Percentiles rank a stretch among this genome's conserved stretches.
Evolutionary conservation across 2,797 vertebrate genomes (phyloP).

Genomic region (Fratercula arctica): DNA sequence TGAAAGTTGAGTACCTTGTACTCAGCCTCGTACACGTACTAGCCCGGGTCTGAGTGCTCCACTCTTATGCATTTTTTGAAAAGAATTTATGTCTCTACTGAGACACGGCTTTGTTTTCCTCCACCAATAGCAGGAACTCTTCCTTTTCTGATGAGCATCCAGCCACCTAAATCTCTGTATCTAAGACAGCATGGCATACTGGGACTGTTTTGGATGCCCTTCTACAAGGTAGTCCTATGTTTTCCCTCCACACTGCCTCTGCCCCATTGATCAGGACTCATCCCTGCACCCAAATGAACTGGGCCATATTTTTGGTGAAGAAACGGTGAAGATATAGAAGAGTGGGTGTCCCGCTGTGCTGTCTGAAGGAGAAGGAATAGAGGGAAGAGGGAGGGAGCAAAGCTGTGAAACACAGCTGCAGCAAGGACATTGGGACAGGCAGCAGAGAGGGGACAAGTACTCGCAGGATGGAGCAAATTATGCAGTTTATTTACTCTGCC

Average conservation of each 20-base stretch:
- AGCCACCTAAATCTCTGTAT: background rate
- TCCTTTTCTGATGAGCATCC: background rate
- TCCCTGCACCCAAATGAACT: background rate
- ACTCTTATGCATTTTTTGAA: background rate
- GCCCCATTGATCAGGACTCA: background rate
- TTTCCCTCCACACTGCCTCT: background rate
- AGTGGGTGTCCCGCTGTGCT: background rate
- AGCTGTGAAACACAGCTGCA: background rate
- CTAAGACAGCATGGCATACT: background rate
- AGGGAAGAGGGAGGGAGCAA: background rate
- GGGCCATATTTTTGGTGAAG: background rate
- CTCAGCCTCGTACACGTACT: background rate
- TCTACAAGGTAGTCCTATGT: background rate
- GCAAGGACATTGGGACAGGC: background rate
- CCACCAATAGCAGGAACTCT: background rate
- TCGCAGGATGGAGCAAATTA: background rate
- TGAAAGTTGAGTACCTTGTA: background rate
- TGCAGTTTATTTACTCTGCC: conserved; percentile 5
- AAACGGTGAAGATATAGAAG: background rate
- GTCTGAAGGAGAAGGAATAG: background rate
- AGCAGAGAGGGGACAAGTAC: background rate
- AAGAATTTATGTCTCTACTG: background rate
- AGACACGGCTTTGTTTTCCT: background rate
- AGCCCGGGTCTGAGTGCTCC: background rate
- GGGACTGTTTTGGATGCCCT: background rate